Evolutionary conservation across 30 jellyfish, hydroid and myxozoan species (phyloP), one percentile per base, ranked within the genome.

Genomic region (Haliclystus octoradiatus): DNA sequence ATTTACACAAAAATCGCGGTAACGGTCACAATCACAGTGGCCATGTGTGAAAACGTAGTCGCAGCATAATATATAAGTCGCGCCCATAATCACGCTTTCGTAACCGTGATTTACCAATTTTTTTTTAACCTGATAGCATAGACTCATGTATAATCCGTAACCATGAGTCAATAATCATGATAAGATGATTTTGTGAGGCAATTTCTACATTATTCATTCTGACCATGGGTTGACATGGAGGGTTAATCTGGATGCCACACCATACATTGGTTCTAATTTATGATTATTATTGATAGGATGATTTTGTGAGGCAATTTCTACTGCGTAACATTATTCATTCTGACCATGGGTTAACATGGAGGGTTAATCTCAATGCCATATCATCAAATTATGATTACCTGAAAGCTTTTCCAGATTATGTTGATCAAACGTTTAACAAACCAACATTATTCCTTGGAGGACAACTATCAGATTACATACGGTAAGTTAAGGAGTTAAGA

Each of bases 371-470:
- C 1, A 73, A 70, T 1, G 76, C 84, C 49, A 72, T 85, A 64
- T 28, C 52, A 29, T 52, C 52, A 31, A 85, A 77, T 65, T 49
- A 78, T 32, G 49, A 51, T 1, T 46, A 65, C 28, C 63, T 66
- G 15, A 66, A 63, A 13, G 79, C 40, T 12, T 85, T 85, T 50
- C 96, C 93, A n/a, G 73, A 62, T 1, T 79, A 70, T 52, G 65
- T 57, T 14, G 93, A 34, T 3, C 3, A 3, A 13, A 25, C 7
- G 0, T 79, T 22, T 66, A 28, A 62, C 19, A 51, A 40, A n/a
- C 83, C 79, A 7, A 71, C 93, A 29, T 53, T 70, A 24, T 70
- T 79, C 53, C 47, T 79, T 28, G 93, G 87, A 26, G 93, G 93
- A 1, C 71, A 62, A 2, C 47, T 35, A 3, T 79, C 93, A 32